Base-by-base conservation (phyloP, 2,888 invertebrate genomes). In the Eupithecia tripunctaria region DNA sequence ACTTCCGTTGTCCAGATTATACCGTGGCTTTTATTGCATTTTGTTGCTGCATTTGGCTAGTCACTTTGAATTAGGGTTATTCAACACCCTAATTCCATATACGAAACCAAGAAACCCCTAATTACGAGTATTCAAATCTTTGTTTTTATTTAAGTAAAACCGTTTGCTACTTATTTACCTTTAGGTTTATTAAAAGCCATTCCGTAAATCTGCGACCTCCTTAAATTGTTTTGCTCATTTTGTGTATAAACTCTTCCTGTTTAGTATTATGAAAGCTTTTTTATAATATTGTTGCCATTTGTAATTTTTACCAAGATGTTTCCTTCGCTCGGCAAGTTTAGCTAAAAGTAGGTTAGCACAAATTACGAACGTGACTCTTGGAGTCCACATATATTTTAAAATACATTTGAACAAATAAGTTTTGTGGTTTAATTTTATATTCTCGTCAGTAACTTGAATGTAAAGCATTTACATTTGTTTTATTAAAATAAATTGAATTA, bases 171-270 rank as follows among this genome's bases (percentile, higher is more conserved):
- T 62, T 38, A n/a, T 63, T 66, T 65, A 68, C 59, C 32, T 60
- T 59, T 59, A 43, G 69, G 72, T 77, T 79, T 69, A 79, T 74
- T 79, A 72, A 67, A 76, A 73, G 70, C 64, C 43, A 76, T 77
- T 76, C 68, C 32, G 51, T 62, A 70, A 74, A 74, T 73, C 74
- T 79, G 76, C 62, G 73, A 72, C 71, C 36, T 70, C 65, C 36
- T 70, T 43, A 59, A 68, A 72, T 71, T 76, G 73, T 68, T 71
- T 73, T 74, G 74, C 64, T 70, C 62, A 60, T 71, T 72, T 70
- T 60, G 27, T 62, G 43, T 41, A 64, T 10, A 68, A 41, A 38
- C 41, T 65, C 36, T 65, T 67, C 51, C 67, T 71, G 67, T 32
- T 67, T 71, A 67, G 62, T 62, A 41, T 64, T 59, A 47, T 60